Conservation (phyloP, 2,888 invertebrate genomes). For the Pristionchus mayeri region DNA sequence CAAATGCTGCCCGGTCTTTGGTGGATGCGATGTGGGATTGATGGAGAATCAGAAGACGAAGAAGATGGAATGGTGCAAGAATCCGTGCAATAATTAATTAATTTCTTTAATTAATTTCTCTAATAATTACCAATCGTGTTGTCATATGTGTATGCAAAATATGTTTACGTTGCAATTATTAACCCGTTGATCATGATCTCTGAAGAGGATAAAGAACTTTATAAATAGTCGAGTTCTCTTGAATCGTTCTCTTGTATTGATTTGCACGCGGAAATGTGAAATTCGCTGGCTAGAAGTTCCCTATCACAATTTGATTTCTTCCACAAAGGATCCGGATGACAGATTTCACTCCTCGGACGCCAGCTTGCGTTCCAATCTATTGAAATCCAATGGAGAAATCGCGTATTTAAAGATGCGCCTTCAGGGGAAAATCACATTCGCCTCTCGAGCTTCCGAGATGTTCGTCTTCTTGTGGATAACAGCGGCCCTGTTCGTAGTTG, state of each 20-base stretch:
- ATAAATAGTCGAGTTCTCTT: too few relatives aligned
- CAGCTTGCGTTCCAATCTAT: not conserved
- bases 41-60: conserved; percentile 64
- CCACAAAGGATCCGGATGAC: too few relatives aligned
- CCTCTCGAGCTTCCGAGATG: not conserved
- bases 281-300: too few relatives aligned
- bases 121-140: not conserved
- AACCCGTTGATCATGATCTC: not conserved
- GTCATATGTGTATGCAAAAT: too few relatives aligned
- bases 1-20: conserved; percentile 69
- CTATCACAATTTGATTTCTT: too few relatives aligned
- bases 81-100: conserved; percentile 57
- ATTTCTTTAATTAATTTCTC: not conserved
- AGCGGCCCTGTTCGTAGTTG: not conserved
- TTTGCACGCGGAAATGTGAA: too few relatives aligned
- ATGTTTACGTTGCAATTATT: not conserved
- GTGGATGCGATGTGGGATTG: conserved; percentile 65
- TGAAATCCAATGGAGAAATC: not conserved
- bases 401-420: not conserved
- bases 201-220: too few relatives aligned
- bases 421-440: not conserved
- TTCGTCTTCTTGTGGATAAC: not conserved
- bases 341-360: too few relatives aligned
- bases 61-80: conserved; percentile 70
- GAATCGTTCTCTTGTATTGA: too few relatives aligned